Conservation (phyloP, 1,140 invertebrate species). For the Temnothorax nylanderi region DNA sequence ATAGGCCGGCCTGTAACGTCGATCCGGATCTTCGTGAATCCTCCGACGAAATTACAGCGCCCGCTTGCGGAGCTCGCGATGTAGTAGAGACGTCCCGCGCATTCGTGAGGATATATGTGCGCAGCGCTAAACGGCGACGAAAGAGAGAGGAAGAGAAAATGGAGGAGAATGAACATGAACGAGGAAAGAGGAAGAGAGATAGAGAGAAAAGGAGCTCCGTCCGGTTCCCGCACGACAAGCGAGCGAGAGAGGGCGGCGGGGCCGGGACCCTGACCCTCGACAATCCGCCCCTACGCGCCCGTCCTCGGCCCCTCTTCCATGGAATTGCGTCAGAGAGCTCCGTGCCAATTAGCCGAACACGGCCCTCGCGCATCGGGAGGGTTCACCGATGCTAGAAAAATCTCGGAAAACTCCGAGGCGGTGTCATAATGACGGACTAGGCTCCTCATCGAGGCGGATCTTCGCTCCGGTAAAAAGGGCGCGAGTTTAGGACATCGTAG, state of each 20-base stretch:
- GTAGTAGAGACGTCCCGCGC: conserved; percentile 50
- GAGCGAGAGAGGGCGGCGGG: conserved; percentile 66
- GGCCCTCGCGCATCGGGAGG: conserved; percentile 18
- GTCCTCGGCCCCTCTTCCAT: conserved; percentile 42
- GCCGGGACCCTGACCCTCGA: conserved; percentile 79
- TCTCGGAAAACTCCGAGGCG: conserved; percentile 39
- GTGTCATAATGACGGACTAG: background rate
- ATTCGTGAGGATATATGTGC: conserved; percentile 52
- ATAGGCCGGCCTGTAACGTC: conserved; percentile 61
- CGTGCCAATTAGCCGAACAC: conserved; percentile 73
- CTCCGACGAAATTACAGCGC: conserved; percentile 77
- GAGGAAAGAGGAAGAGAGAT: conserved; percentile 36
- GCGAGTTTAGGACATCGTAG: background rate
- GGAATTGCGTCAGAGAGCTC: conserved; percentile 74
- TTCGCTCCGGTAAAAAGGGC: background rate
- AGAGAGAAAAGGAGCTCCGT: conserved; percentile 48
- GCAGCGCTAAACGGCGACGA: conserved; percentile 64
- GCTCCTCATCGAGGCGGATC: background rate
- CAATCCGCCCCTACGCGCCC: conserved; percentile 75
- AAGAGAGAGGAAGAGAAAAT: conserved; percentile 51
- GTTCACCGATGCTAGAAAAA: conserved; percentile 21
- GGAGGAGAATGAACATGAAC: conserved; percentile 45
- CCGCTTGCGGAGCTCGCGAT: conserved; percentile 65
- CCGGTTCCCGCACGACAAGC: conserved; percentile 49
- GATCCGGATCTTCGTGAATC: conserved; percentile 82